Evolutionary conservation across 2,888 invertebrate species (phyloP), one percentile per base, ranked within the genome.

Genomic region (Mellilla xanthometata): DNA sequence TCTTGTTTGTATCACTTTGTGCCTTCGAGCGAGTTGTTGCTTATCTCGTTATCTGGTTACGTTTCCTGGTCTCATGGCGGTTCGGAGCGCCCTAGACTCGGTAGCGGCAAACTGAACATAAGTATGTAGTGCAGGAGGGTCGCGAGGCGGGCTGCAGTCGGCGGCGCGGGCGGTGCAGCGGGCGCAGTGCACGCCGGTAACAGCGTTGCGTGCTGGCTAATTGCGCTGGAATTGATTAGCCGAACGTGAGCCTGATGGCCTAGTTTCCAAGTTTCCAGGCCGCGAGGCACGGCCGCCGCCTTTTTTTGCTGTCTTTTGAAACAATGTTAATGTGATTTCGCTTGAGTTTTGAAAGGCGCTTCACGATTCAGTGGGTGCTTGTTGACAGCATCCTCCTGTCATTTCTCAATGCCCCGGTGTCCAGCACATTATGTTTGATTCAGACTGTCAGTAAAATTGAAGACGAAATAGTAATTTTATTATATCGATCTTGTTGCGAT

Each of bases 141-240:
- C 24, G 24, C 7, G 7, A n/a, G 7, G 24, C 4, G n/a, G 24
- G 7, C 8, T 24, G 24, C 24, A 7, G 4, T 4, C 24, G 7
- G 2, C 15, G 4, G 15, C 4, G 15, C 6, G 15, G 15, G 15
- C 6, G 6, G n/a, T 8, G 24, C 24, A n/a, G 24, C 23, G 23
- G 23, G 7, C 24, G 24, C 24, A 8, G 24, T 8, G 7, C 8
- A 8, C 24, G 19, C 6, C 19, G 8, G 7, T 24, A 24, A 24
- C n/a, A 3, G 24, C 24, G 11, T 28, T 11, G 65, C 60, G 54
- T 65, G 65, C 49, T 31, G 39, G 48, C 52, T 65, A 56, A 52
- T 51, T 42, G 45, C 47, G 53, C 52, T 34, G 15, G 47, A 57
- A 60, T 57, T 53, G 57, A 53, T 61, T 60, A 50, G 33, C 33